Conservation (phyloP, 2,113 vertebrate genomes). For the Entosphenus tridentatus region DNA sequence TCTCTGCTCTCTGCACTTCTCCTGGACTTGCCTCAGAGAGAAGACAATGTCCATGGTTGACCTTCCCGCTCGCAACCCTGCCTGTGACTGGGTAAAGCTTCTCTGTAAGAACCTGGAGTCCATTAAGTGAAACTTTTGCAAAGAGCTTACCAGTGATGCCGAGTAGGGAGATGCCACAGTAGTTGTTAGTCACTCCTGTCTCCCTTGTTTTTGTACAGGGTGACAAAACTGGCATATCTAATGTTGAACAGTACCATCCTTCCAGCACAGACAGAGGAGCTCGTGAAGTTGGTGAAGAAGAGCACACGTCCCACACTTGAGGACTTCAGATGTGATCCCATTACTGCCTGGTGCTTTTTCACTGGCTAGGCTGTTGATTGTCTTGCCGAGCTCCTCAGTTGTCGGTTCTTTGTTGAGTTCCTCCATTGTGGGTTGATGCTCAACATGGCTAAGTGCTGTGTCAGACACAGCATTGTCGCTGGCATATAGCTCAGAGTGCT, state of each 20-base stretch:
- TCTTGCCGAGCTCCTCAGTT: background rate
- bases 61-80: background rate
- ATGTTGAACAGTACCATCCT: constrained; percentile 5
- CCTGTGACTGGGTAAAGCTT: background rate
- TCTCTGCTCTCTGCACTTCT: background rate
- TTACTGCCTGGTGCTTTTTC: background rate
- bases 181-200: constrained; percentile 6
- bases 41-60: background rate
- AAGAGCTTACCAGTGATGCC: background rate
- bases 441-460: background rate
- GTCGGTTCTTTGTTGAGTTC: background rate
- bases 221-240: constrained; percentile 6
- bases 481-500: background rate
- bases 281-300: background rate
- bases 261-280: constrained; percentile 5
- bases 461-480: background rate
- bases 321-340: background rate
- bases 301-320: background rate
- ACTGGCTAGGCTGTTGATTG: constrained; percentile 3
- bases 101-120: background rate
- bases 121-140: background rate
- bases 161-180: background rate
- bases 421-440: background rate
- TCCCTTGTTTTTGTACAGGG: constrained; percentile 8
- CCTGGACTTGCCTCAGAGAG: background rate